Evolutionary conservation across 2,888 invertebrate genomes (phyloP), one percentile per base, ranked within the genome.

Genomic region (Drosophila mettleri): DNA sequence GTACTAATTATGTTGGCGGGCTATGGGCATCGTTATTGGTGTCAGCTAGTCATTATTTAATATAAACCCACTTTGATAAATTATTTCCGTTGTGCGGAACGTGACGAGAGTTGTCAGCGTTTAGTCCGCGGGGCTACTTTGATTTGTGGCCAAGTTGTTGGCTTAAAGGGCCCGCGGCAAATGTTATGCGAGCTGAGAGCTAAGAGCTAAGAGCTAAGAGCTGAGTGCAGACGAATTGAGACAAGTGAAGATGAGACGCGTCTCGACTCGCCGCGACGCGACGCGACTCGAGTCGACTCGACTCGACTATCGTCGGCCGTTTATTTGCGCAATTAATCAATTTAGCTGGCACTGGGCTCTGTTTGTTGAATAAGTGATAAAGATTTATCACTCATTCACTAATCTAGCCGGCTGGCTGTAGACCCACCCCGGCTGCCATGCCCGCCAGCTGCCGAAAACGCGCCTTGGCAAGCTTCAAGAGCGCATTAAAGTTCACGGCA

Each of bases 271-370:
- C 27, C 38, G 57, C 53, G 51, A 54, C 73, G 49, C 39, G 24
- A 3, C 24, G 5, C 24, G 16, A n/a, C 8, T 34, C 16, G 34
- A 34, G 2, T 36, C 16, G 52, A 34, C 36, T 59, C 43, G 49
- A 57, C 69, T 57, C 54, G 45, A 61, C 58, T 58, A 69, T 72
- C 51, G 55, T 58, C 45, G 62, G 69, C 62, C 75, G 84, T 78
- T 88, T 86, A 88, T 88, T 85, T 80, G 65, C 71, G 81, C 89
- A 85, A 85, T 88, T 88, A 85, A 85, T 85, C 88, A 85, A 88
- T 80, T 84, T 86, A 60, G 83, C 64, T 60, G 55, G 58, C 75
- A 71, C 85, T 72, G 78, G 53, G 58, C 75, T 71, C 85, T 72
- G 78, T 75, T 80, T 86, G 69, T 59, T 69, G 69, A 86, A 86